phyloP scores from a whole-genome alignment of 2,113 vertebrate genomes.

The Pandion haliaetus region DNA sequence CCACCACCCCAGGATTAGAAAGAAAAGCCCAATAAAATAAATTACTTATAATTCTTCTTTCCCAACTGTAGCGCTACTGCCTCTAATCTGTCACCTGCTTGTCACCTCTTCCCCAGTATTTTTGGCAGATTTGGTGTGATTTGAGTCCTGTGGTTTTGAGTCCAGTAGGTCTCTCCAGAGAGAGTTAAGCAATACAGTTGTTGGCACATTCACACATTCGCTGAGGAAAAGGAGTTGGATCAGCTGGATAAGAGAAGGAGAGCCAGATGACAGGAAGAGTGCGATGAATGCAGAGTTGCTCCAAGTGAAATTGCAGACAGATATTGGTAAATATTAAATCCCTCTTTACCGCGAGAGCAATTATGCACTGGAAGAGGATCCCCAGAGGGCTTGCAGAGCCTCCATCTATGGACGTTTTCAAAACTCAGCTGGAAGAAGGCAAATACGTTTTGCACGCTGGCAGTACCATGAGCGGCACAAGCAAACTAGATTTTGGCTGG shows the following conservation, averaged over 20 bases:
- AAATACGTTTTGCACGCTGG: neutral
- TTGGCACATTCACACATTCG: neutral
- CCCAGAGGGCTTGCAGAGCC: neutral
- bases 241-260: neutral
- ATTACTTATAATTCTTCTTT: neutral
- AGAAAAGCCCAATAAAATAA: neutral
- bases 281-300: rapidly evolving
- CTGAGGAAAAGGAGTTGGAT: neutral
- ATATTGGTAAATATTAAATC: neutral
- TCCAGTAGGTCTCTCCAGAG: neutral
- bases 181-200: neutral
- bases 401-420: neutral
- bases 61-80: neutral
- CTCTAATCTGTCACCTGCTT: neutral
- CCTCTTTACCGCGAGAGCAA: neutral
- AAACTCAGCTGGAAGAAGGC: neutral
- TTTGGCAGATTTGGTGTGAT: neutral
- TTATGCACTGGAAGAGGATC: neutral
- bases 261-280: neutral
- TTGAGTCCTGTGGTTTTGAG: neutral
- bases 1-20: neutral
- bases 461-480: neutral
- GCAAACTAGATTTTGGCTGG: neutral
- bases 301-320: neutral
- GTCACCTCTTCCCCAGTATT: neutral